These are phyloP conservation scores for Tridacna gigas DNA, from an alignment of 2,888 invertebrate species.

Conservation along the genomic window DNA sequence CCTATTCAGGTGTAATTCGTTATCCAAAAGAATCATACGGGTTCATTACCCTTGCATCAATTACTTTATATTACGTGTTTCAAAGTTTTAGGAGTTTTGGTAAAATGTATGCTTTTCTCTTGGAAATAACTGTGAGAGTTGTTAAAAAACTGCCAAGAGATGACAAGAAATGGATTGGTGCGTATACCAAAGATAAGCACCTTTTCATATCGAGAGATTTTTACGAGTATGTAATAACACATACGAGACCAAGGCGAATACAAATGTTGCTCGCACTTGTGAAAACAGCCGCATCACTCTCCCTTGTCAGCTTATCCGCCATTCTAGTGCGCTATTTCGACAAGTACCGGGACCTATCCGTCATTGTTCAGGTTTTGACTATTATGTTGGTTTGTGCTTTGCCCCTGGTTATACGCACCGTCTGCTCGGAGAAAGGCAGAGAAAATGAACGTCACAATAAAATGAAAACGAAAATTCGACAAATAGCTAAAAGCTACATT, in stretches of 20 bases:
- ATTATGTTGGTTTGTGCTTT: constrained; percentile 17
- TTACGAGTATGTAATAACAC: constrained; percentile 10
- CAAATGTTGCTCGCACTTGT: constrained; percentile 4
- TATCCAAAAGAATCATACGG: constrained; percentile 28
- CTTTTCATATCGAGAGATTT: constrained; percentile 3
- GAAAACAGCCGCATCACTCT: background rate
- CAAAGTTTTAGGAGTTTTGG: background rate
- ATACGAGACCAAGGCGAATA: constrained; percentile 8
- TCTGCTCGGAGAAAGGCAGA: constrained; percentile 10
- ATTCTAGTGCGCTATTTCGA: constrained; percentile 5
- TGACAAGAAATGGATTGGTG: constrained; percentile 1
- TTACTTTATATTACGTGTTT: constrained; percentile 8
- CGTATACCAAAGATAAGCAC: background rate
- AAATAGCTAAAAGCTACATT: background rate
- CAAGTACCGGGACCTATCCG: background rate
- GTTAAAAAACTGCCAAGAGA: background rate
- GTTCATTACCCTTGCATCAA: background rate
- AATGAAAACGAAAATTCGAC: constrained; percentile 5
- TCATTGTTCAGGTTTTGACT: constrained; percentile 9
- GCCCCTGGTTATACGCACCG: background rate
- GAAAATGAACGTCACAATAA: background rate
- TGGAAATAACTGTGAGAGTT: background rate
- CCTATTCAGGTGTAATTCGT: constrained; percentile 16
- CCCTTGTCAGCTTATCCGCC: constrained; percentile 11
- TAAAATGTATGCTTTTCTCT: background rate